These are phyloP conservation scores for Carapus acus DNA, from an alignment of 2,797 vertebrate species.

Conservation along the genomic window DNA sequence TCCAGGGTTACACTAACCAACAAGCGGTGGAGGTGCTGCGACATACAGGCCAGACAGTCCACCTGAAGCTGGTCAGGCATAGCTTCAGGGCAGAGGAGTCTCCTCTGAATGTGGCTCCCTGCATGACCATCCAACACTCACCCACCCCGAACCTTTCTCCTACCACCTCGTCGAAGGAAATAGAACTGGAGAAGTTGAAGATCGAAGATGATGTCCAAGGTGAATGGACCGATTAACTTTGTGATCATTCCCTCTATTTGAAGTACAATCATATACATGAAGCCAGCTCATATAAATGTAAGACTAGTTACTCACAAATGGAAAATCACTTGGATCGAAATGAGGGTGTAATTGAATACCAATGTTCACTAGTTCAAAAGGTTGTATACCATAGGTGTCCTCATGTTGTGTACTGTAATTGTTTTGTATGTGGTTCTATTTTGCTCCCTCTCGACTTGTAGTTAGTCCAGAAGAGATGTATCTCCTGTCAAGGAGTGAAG, in stretches of 20 bases:
- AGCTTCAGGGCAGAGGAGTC: conserved; percentile 76
- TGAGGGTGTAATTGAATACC: too few species aligned
- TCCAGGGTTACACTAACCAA: conserved; percentile 95
- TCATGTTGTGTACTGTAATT: too few species aligned
- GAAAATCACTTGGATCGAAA: too few species aligned
- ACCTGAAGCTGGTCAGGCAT: conserved; percentile 82
- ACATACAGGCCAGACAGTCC: conserved; percentile 87
- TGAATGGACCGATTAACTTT: conserved; percentile 26
- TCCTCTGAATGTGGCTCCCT: conserved; percentile 34
- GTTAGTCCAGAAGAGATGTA: conserved; percentile 55
- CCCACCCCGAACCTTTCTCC: conserved; percentile 40
- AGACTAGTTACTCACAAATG: too few species aligned
- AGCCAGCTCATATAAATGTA: too few species aligned
- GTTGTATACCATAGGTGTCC: too few species aligned
- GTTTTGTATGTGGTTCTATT: conserved; percentile 20
- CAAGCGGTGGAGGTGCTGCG: conserved; percentile 93
- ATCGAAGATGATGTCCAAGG: conserved; percentile 48
- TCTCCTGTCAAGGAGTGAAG: conserved; percentile 55
- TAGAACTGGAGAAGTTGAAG: conserved; percentile 47
- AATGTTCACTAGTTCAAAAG: too few species aligned
- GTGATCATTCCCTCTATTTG: too few species aligned
- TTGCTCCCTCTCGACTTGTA: conserved; percentile 32
- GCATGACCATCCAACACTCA: conserved; percentile 38
- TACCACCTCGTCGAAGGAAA: conserved; percentile 41
- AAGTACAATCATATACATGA: too few species aligned